Base-by-base conservation (phyloP, 2,888 invertebrate genomes). In the Lasioglossum oenotherae region DNA sequence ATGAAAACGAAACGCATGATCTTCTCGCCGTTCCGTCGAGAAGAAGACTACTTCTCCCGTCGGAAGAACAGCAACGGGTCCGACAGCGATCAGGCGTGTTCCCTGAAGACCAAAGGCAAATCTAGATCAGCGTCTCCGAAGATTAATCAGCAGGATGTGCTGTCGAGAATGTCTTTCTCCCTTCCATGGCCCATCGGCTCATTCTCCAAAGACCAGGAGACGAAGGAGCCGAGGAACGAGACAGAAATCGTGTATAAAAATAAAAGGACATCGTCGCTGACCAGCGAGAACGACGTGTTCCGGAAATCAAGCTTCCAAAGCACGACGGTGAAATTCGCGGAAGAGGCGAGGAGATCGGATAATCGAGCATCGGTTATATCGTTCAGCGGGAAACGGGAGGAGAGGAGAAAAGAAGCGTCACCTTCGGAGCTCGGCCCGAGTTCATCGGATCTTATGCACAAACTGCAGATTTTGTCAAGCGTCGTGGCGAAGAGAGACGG, bases 1-100 rank as follows among this genome's bases (percentile, higher is more conserved):
- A 97, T 98, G 0, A 98, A 97, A 94, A 98, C 98, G 0, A 98
- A 97, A 69, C 96, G 98, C 80, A 98, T 97, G 95, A 96, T 98
- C 89, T 98, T 98, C 88, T 97, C 97, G 0, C 97, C 98, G 0
- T 96, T 97, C 6, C 96, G 96, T 2, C 95, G 96, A 2, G 90
- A 91, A 6, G 90, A 91, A 1, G 89, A 89, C 2, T 64, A 69
- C 4, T 10, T 23, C 38, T 10, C 35, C 5, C 80, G 4, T 10
- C 74, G 0, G 14, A 64, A 14, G 84, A 72, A 23, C 87, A 82
- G 14, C 38, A 80, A 88, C 16, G 80, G 73, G 19, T 23, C 38
- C 4, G 84, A 79, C 0, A 69, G 82, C 3, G 78, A 77, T 49
- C 81, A 57, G 0, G 46, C 35, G 4, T 31, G 67, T 2, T 53